These are phyloP conservation scores for Pteronura brasiliensis DNA, from an alignment of 2,113 vertebrate genomes.

Conservation along the genomic window DNA sequence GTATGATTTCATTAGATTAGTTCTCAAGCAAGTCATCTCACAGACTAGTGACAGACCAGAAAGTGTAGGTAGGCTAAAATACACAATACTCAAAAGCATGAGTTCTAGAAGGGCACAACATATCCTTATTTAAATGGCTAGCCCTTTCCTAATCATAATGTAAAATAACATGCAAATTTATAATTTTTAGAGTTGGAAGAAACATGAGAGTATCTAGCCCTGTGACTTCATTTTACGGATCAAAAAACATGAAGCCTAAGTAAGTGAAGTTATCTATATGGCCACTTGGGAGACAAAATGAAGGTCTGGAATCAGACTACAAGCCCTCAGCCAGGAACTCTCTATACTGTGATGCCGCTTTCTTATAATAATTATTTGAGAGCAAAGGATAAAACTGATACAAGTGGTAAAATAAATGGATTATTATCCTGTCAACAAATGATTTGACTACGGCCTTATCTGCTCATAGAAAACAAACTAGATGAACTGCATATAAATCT, in stretches of 20 bases:
- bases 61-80: neutral
- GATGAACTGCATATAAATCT: conserved; percentile 3
- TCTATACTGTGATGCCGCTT: neutral
- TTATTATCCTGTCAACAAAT: neutral
- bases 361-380: neutral
- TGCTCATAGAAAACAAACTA: neutral
- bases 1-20: neutral
- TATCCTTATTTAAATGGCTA: neutral
- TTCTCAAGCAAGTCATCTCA: neutral
- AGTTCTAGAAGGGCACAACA: neutral
- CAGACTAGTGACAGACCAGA: neutral
- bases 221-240: neutral
- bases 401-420: neutral
- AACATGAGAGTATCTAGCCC: neutral
- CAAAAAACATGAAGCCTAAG: neutral
- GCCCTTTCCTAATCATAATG: neutral
- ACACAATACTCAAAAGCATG: neutral
- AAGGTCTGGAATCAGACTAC: neutral
- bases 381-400: neutral
- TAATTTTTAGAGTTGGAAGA: conserved; percentile 11
- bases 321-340: neutral
- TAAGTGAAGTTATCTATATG: neutral
- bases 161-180: neutral
- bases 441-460: neutral
- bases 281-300: neutral